phyloP scores from a whole-genome alignment of 2,797 vertebrate genomes.

The Notamacropus eugenii region DNA sequence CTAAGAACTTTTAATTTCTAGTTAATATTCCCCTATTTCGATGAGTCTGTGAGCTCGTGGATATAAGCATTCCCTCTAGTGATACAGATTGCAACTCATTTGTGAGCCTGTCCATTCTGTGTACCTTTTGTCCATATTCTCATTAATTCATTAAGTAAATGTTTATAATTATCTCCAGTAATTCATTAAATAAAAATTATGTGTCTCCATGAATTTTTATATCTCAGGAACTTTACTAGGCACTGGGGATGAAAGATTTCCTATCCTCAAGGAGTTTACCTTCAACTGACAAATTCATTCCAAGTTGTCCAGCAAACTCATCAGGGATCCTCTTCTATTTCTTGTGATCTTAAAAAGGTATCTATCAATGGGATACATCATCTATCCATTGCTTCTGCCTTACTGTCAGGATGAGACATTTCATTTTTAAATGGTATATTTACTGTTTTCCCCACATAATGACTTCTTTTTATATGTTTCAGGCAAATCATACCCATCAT shows the following conservation, averaged over 20 bases:
- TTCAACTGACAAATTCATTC: neutral
- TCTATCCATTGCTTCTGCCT: neutral
- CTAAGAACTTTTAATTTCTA: neutral
- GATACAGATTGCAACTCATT: neutral
- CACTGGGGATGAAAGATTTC: neutral
- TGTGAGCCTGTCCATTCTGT: neutral
- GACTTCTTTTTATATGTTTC: neutral
- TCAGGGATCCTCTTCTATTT: neutral
- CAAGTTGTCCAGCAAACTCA: neutral
- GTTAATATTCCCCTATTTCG: neutral
- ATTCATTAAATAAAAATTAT: neutral
- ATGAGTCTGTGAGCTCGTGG: neutral
- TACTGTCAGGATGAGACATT: neutral
- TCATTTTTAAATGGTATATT: neutral
- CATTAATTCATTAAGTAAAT: neutral
- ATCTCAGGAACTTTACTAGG: neutral
- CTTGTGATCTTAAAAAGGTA: neutral
- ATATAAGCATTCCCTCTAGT: neutral
- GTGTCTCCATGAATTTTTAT: neutral
- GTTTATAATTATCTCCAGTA: neutral
- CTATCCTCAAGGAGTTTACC: neutral
- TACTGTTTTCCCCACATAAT: neutral
- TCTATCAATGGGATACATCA: neutral
- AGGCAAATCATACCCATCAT: neutral
- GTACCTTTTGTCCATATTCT: neutral